phyloP scores from a whole-genome alignment of 2,888 invertebrate species.

The Chrysotoxum bicinctum region DNA sequence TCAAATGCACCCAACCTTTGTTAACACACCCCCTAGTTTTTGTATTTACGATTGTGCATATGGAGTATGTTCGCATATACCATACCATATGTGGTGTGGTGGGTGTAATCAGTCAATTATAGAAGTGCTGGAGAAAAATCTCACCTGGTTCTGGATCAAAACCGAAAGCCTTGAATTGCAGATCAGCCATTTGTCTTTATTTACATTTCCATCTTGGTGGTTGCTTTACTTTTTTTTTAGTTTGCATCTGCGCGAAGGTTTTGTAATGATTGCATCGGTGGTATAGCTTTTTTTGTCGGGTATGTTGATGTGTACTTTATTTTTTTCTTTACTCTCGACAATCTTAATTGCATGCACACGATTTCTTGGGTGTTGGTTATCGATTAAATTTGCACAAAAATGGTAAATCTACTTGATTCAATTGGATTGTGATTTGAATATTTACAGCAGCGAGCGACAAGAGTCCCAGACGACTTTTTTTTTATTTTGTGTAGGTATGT shows the following conservation, averaged over 20 bases:
- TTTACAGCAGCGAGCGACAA: background rate
- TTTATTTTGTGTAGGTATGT: too few relatives aligned
- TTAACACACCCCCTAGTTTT: conserved; percentile 52
- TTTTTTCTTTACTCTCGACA: conserved; percentile 25
- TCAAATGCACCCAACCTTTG: conserved; percentile 6
- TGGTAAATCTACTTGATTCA: conserved; percentile 21
- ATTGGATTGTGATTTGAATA: conserved; percentile 19
- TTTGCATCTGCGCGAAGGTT: conserved; percentile 28
- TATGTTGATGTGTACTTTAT: conserved; percentile 12
- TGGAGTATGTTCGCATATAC: background rate
- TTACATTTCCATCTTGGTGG: conserved; percentile 51
- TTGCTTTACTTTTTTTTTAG: background rate
- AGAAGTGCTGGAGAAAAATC: conserved; percentile 22
- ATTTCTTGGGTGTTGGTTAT: conserved; percentile 67
- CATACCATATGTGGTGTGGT: conserved; percentile 27
- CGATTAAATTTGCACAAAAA: conserved; percentile 49
- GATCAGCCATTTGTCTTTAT: conserved; percentile 48
- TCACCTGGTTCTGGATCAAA: conserved; percentile 35
- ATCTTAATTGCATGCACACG: conserved; percentile 66
- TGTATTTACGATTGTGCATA: background rate
- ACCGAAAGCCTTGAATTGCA: conserved; percentile 59
- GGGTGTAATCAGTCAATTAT: conserved; percentile 55
- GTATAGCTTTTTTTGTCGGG: conserved; percentile 3
- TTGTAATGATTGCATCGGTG: conserved; percentile 46
- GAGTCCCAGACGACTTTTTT: background rate